phyloP scores from a whole-genome alignment of 2,113 vertebrate species.

The Catharus bicknelli region DNA sequence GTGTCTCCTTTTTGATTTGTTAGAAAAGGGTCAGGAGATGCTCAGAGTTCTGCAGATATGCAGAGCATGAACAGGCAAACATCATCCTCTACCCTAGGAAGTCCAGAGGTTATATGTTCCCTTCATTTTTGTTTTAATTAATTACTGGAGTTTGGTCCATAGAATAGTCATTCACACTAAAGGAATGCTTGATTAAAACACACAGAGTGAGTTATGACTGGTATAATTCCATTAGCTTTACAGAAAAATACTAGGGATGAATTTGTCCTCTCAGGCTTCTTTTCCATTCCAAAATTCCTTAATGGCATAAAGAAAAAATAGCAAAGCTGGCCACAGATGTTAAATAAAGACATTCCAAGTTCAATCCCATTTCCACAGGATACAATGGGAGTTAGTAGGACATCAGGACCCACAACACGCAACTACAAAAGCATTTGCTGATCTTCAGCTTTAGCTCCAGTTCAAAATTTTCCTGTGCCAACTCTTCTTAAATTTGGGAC shows the following conservation, averaged over 20 bases:
- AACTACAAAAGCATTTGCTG: constrained; percentile 33
- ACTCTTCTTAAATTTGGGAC: background rate
- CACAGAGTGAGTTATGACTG: background rate
- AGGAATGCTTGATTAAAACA: constrained; percentile 26
- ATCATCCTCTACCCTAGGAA: background rate
- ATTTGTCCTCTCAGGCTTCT: background rate
- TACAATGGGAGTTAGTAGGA: constrained; percentile 5
- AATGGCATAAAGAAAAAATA: constrained; percentile 28
- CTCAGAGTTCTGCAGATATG: background rate
- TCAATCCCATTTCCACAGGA: constrained; percentile 3
- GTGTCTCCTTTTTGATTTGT: background rate
- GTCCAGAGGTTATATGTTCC: background rate
- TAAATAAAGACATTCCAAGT: constrained; percentile 16
- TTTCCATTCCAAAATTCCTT: constrained; percentile 66
- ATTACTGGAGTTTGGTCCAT: background rate
- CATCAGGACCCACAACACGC: background rate
- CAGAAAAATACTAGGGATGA: constrained; percentile 8
- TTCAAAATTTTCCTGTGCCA: background rate
- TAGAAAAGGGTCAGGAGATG: background rate
- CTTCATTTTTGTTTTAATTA: background rate
- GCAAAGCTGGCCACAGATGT: constrained; percentile 31
- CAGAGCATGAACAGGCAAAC: background rate
- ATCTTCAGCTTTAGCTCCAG: constrained; percentile 5
- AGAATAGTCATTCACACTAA: background rate
- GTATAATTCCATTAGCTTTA: constrained; percentile 25